A percentile compares a stretch with the other conserved stretches of the same genome.
Evolutionary conservation across 1,140 invertebrate species (phyloP).

Genomic region (Stenopsyche tienmushanensis): DNA sequence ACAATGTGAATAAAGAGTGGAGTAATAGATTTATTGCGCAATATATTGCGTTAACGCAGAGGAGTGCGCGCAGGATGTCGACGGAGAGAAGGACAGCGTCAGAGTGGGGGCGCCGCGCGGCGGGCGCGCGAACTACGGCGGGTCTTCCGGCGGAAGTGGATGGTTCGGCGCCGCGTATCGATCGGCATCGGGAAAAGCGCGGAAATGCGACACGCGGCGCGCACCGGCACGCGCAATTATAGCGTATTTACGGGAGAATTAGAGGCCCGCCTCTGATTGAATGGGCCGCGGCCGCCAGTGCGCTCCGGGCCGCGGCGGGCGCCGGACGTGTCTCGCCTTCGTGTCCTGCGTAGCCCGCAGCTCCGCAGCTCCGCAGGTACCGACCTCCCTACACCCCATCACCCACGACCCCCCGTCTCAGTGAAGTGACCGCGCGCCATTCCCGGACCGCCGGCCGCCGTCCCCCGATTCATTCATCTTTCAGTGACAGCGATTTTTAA

Average conservation of each 20-base stretch:
- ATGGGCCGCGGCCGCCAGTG: constrained; percentile 38
- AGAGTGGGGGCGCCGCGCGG: not conserved
- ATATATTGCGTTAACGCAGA: too few relatives aligned
- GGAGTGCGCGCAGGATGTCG: too few relatives aligned
- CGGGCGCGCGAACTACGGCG: not conserved
- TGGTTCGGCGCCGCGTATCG: constrained; percentile 1
- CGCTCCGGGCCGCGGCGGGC: not conserved
- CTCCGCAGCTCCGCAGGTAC: not conserved
- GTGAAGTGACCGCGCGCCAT: too few relatives aligned
- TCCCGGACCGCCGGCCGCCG: too few relatives aligned
- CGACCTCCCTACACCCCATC: not conserved
- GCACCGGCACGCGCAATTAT: not conserved
- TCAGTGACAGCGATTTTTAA: too few relatives aligned
- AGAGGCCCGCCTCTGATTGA: not conserved
- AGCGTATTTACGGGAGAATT: too few relatives aligned
- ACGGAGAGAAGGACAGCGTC: not conserved
- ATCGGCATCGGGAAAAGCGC: constrained; percentile 7
- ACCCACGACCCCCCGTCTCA: not conserved
- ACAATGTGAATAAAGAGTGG: too few relatives aligned
- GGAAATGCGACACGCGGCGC: constrained; percentile 36
- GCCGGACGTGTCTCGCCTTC: not conserved
- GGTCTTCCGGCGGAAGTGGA: not conserved
- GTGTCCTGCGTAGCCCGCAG: not conserved
- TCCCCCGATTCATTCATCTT: too few relatives aligned
- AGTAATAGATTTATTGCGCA: too few relatives aligned